Evolutionary conservation across 2,797 vertebrate species (phyloP), one percentile per base, ranked within the genome.

Genomic region (Meriones psammophilus): DNA sequence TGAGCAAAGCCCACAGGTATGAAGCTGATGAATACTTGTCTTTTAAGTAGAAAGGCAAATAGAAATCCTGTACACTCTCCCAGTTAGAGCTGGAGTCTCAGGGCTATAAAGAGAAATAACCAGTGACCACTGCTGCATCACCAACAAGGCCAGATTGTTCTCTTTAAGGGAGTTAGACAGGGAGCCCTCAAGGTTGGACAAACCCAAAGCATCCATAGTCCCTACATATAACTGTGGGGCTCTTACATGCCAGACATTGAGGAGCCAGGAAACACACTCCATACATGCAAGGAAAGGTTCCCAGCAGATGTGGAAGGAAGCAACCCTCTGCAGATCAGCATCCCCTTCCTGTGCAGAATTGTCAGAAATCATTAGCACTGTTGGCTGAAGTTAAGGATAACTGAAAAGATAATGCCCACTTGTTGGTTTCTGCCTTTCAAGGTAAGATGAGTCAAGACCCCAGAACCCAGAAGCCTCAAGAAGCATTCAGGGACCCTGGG

Each of bases 391-490:
- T 80, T 92, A 60, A 91, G 85, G 15, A 71, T 84, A 83, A 91
- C 39, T 56, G 88, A n/a, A 83, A 69, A 81, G 62, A 96, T 86
- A 74, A 33, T 77, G 74, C 92, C 77, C 66, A 9, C 62, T 79
- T 88, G 73, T 81, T 66, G 0, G 88, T 94, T 81, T 94, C 78
- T 91, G 80, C 71, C 78, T 96, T 86, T 89, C 64, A 10, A 42
- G 69, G 89, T 76, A 93, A 95, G 30, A 60, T 80, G 46, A 93
- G 85, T 74, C 92, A 79, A 39, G 54, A 86, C 94, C 80, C 78
- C 17, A 79, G 88, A 91, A 36, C 15, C 9, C 10, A 4, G n/a
- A 92, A 56, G 42, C 28, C 73, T 85, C 33, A 17, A 56, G 83
- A 77, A 87, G 68, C 2, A 30, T 85, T 64, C 20, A n/a, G 15